A percentile compares a stretch with the other conserved stretches of the same genome.
phyloP scores from a whole-genome alignment of 2,888 invertebrate genomes.

The Matsumyia berberina region DNA sequence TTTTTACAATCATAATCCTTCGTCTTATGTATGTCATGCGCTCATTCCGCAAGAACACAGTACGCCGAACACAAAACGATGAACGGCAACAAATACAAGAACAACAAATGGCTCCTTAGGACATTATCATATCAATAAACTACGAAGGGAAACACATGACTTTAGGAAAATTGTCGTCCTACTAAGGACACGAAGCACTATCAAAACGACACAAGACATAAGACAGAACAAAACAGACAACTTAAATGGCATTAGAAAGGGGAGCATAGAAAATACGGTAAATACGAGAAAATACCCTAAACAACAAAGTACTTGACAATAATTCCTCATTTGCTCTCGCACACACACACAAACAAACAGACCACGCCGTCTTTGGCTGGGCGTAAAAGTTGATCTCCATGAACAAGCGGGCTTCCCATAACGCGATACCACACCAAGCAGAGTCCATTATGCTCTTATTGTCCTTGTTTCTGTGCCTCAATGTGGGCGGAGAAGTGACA shows the following conservation, averaged over 20 bases:
- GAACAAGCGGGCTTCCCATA: constrained; percentile 16
- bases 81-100: constrained; percentile 27
- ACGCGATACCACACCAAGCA: constrained; percentile 26
- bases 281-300: constrained; percentile 33
- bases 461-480: constrained; percentile 24
- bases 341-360: not conserved
- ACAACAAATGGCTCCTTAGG: constrained; percentile 48
- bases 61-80: constrained; percentile 2
- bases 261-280: constrained; percentile 26
- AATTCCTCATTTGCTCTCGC: constrained; percentile 48
- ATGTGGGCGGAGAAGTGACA: not conserved
- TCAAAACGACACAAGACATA: constrained; percentile 3
- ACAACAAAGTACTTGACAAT: constrained; percentile 48
- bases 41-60: constrained; percentile 26
- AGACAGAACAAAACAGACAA: constrained; percentile 11
- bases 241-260: constrained; percentile 19
- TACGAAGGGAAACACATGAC: constrained; percentile 52
- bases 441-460: constrained; percentile 60
- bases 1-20: constrained; percentile 40
- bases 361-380: not conserved
- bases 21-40: constrained; percentile 18
- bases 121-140: constrained; percentile 72
- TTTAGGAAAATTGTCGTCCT: constrained; percentile 49
- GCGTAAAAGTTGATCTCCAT: constrained; percentile 10
- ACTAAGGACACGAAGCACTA: constrained; percentile 37